phyloP scores from a whole-genome alignment of 2,888 invertebrate species.

The Aricia artaxerxes region DNA sequence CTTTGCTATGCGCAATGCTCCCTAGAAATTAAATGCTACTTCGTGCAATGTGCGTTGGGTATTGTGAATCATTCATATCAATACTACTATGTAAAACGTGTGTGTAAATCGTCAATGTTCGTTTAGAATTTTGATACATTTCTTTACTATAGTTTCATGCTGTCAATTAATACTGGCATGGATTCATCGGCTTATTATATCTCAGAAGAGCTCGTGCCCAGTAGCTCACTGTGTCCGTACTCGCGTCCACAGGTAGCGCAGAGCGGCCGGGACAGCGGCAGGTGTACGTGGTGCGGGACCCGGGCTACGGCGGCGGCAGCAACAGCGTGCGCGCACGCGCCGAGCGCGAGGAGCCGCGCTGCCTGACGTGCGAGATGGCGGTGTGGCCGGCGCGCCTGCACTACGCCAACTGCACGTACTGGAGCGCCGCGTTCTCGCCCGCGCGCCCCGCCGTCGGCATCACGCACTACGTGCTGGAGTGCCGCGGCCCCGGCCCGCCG shows the following conservation, averaged over 20 bases:
- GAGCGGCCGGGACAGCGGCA: slow-evolving; percentile 93
- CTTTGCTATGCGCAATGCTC: slow-evolving; percentile 26
- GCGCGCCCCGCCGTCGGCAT: slow-evolving; percentile 70
- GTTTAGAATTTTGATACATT: too few relatives aligned
- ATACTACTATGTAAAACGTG: neutral
- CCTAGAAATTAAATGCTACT: neutral
- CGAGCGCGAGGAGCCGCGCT: slow-evolving; percentile 86
- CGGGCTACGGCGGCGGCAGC: slow-evolving; percentile 82
- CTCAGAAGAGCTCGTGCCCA: neutral
- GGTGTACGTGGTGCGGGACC: slow-evolving; percentile 91
- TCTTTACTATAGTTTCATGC: too few relatives aligned
- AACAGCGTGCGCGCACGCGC: slow-evolving; percentile 72
- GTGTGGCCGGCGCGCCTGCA: slow-evolving; percentile 89
- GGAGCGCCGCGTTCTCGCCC: slow-evolving; percentile 87
- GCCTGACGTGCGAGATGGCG: slow-evolving; percentile 92
- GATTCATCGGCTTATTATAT: neutral
- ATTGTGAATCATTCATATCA: neutral
- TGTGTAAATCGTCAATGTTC: neutral
- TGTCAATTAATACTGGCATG: neutral
- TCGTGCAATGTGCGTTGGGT: neutral
- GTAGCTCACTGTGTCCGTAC: slow-evolving; percentile 19
- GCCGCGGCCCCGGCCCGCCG: slow-evolving; percentile 95
- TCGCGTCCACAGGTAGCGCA: slow-evolving; percentile 83
- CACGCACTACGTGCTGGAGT: slow-evolving; percentile 89
- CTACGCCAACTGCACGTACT: slow-evolving; percentile 93